Percentiles rank a stretch among this genome's conserved stretches.
Evolutionary conservation across 2,888 invertebrate species (phyloP).

Genomic region (Cataglyphis cursor): DNA sequence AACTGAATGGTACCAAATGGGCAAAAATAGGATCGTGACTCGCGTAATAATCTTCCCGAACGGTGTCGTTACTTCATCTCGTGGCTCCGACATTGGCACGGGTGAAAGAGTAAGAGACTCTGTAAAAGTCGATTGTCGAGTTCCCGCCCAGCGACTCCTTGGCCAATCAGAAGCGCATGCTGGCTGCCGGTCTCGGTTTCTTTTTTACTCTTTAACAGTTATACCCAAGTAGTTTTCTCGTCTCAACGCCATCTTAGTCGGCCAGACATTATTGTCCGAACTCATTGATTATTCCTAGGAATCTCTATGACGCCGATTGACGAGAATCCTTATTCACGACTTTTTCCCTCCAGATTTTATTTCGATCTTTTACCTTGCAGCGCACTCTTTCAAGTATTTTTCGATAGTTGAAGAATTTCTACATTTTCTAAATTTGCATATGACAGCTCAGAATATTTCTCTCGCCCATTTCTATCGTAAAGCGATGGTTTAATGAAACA

Average conservation of each 20-base stretch:
- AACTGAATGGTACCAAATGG: neutral
- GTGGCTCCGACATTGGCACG: conserved; percentile 59
- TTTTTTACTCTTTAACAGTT: conserved; percentile 77
- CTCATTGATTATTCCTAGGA: conserved; percentile 75
- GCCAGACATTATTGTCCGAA: conserved; percentile 79
- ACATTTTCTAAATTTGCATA: neutral
- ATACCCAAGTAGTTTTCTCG: conserved; percentile 82
- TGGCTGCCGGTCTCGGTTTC: conserved; percentile 69
- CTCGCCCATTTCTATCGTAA: neutral
- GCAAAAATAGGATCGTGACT: conserved; percentile 41
- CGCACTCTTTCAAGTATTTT: neutral
- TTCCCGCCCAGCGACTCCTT: conserved; percentile 80
- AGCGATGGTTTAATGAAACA: neutral
- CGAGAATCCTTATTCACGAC: neutral
- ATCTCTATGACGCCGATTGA: conserved; percentile 26
- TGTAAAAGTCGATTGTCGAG: conserved; percentile 81
- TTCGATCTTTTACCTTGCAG: neutral
- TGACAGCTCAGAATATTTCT: neutral
- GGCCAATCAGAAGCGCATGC: conserved; percentile 78
- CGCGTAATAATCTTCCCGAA: conserved; percentile 31
- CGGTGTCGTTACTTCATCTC: conserved; percentile 62
- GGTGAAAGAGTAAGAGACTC: conserved; percentile 74
- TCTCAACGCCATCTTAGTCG: conserved; percentile 84
- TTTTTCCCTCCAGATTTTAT: neutral
- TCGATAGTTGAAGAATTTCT: neutral